Base-by-base conservation (phyloP, 2,113 vertebrate species). In the Phocoena phocoena region DNA sequence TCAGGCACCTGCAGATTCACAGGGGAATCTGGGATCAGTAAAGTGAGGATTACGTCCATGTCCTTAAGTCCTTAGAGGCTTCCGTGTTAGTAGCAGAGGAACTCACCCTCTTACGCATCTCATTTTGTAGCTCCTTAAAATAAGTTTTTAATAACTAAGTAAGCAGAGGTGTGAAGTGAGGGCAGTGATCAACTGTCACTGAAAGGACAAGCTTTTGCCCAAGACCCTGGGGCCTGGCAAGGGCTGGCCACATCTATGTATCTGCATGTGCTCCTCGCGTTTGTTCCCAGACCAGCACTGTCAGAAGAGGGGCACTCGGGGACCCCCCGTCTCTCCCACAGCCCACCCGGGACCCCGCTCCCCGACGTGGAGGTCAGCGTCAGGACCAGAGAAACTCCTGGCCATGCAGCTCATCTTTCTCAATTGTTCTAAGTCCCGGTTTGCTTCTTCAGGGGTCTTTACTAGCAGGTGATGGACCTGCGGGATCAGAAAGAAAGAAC, bases 211-310 rank as follows among this genome's bases (percentile, higher is more conserved):
- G 58, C 5, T 1, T 31, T 12, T 44, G 80, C 58, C 18, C 25
- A 31, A 44, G 36, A 20, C 15, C 25, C 17, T 9, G 12, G 58
- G 36, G 41, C 4, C 23, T 1, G 5, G 26, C 9, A 4, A 28
- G n/a, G 9, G 36, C 36, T 26, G 36, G 8, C 55, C 1, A 10
- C 3, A 18, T 9, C 25, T 11, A 1, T 2, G 15, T 18, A 11
- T 1, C 36, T 38, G 8, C 36, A 28, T 13, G 3, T 31, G 60
- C 38, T 44, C 25, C 2, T 3, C 25, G 3, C 2, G 6, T 44
- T 44, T 26, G 23, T 28, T 15, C 71, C 38, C 71, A 44, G 71
- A 15, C 71, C 26, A 28, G 58, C 1, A 1, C 3, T 0, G 26
- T 31, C 80, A 44, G 26, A 18, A 44, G 38, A 73, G 65, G 33